Evolutionary conservation across 1,140 invertebrate species (phyloP).

Genomic region (Liolophura sinensis): DNA sequence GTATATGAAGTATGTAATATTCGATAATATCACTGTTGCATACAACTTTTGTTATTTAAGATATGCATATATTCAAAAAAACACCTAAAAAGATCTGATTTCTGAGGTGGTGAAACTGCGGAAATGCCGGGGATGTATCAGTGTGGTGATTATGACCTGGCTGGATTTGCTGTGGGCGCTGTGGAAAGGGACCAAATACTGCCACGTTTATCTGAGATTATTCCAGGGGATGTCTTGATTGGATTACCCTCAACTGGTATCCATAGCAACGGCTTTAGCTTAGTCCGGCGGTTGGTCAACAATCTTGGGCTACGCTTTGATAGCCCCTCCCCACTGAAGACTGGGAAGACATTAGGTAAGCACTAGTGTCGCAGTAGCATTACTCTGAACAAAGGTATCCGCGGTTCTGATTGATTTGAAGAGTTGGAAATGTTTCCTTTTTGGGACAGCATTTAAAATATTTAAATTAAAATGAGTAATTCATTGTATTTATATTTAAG

Average conservation of each 20-base stretch:
- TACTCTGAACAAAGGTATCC: too few species aligned
- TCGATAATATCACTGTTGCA: too few species aligned
- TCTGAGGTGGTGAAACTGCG: slow-evolving; percentile 87
- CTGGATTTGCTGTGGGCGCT: slow-evolving; percentile 92
- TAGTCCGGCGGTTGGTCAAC: slow-evolving; percentile 85
- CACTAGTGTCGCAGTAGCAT: neutral
- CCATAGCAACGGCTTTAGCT: slow-evolving; percentile 96
- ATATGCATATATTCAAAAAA: neutral
- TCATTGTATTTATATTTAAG: too few species aligned
- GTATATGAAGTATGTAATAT: neutral
- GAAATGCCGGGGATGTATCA: slow-evolving; percentile 88
- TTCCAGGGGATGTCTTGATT: slow-evolving; percentile 79
- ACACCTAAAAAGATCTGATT: neutral
- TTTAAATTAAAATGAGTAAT: neutral
- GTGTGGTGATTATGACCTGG: slow-evolving; percentile 86
- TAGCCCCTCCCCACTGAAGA: slow-evolving; percentile 79
- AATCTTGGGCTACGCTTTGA: slow-evolving; percentile 66
- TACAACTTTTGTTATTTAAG: neutral
- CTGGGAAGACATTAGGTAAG: slow-evolving; percentile 61
- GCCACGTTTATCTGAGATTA: slow-evolving; percentile 73
- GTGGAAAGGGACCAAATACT: slow-evolving; percentile 78
- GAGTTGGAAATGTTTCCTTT: neutral
- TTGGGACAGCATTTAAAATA: neutral
- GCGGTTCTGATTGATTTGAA: neutral
- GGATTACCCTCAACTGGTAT: slow-evolving; percentile 83